A percentile compares a stretch with the other conserved stretches of the same genome.
phyloP scores from a whole-genome alignment of 2,888 invertebrate genomes.

The Tupiocoris notatus region DNA sequence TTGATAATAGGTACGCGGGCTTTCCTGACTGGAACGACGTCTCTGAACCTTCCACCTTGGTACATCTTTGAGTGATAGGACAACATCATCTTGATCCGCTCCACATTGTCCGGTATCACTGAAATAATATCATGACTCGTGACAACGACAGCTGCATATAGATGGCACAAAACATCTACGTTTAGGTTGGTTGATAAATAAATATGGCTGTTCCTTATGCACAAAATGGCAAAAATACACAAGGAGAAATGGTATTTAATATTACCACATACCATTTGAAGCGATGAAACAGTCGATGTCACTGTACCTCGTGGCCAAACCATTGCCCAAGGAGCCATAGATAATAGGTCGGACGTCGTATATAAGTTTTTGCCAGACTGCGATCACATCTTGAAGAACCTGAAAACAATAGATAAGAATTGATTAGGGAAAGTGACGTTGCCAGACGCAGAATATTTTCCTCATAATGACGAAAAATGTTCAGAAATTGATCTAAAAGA shows the following conservation, averaged over 20 bases:
- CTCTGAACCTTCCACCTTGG: slow-evolving; percentile 51
- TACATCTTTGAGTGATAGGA: slow-evolving; percentile 30
- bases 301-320: slow-evolving; percentile 66
- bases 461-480: too few species aligned
- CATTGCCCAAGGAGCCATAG: slow-evolving; percentile 74
- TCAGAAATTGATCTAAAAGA: too few species aligned
- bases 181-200: too few species aligned
- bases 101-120: slow-evolving; percentile 15
- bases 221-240: too few species aligned
- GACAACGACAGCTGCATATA: too few species aligned
- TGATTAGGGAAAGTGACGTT: too few species aligned
- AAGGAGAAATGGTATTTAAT: too few species aligned
- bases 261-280: not conserved
- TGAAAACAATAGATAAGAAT: too few species aligned
- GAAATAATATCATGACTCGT: too few species aligned
- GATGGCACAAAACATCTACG: too few species aligned
- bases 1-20: slow-evolving; percentile 79
- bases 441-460: too few species aligned
- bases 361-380: not conserved
- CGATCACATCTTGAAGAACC: not conserved
- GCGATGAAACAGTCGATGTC: slow-evolving; percentile 63
- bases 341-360: slow-evolving; percentile 50
- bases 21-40: slow-evolving; percentile 58
- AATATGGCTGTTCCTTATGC: too few species aligned
- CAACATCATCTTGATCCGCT: slow-evolving; percentile 3